Percentiles rank a stretch among this genome's conserved stretches.
phyloP scores from a whole-genome alignment of 1,140 invertebrate species.

The Drosophila lini region DNA sequence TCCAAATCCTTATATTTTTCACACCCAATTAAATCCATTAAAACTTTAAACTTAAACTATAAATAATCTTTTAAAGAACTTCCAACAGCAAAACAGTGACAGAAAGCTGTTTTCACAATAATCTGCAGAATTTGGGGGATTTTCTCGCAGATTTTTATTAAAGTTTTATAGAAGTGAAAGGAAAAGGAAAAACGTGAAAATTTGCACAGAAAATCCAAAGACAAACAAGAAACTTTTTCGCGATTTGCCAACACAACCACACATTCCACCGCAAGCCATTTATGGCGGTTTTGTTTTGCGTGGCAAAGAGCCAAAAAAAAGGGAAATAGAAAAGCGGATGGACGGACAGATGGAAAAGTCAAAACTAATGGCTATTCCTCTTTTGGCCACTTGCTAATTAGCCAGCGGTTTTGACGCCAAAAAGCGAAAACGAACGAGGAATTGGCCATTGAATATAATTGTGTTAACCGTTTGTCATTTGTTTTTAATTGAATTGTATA shows the following conservation, averaged over 20 bases:
- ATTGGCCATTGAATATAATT: slow-evolving; percentile 11
- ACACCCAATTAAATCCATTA: not conserved
- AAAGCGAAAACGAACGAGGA: not conserved
- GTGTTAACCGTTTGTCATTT: not conserved
- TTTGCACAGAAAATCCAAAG: slow-evolving; percentile 2
- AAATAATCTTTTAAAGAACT: not conserved
- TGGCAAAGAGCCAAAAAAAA: slow-evolving; percentile 20
- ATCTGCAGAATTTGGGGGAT: not conserved
- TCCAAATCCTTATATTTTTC: not conserved
- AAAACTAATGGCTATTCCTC: slow-evolving; percentile 33
- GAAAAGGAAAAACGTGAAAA: not conserved
- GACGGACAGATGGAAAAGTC: slow-evolving; percentile 19
- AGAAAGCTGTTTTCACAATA: not conserved
- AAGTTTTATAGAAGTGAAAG: not conserved
- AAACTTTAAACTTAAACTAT: not conserved
- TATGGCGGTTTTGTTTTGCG: slow-evolving; percentile 30
- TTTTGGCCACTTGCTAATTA: slow-evolving; percentile 47
- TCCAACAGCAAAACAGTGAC: not conserved
- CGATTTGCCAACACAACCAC: slow-evolving; percentile 4
- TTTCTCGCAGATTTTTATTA: slow-evolving; percentile 1
- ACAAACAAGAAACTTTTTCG: not conserved
- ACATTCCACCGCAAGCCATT: slow-evolving; percentile 21
- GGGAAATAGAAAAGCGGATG: not conserved
- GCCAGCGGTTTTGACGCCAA: slow-evolving; percentile 1
- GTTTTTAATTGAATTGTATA: not conserved